Evolutionary conservation across 2,797 vertebrate genomes (phyloP).

Genomic region (Crax fasciolata): DNA sequence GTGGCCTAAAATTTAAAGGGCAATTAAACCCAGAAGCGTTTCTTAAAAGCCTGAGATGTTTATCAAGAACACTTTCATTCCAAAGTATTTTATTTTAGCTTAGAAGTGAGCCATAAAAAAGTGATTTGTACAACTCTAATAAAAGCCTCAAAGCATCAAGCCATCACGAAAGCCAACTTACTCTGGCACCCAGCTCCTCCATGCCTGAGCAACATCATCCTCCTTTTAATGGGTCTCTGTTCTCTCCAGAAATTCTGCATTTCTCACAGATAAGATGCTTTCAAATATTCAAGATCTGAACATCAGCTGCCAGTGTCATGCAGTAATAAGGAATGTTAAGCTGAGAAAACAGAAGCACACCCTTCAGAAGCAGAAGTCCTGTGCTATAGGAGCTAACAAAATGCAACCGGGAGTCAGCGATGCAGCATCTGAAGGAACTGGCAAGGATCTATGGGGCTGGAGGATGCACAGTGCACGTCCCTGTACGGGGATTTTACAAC

Average conservation of each 20-base stretch:
- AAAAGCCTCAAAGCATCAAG: not conserved
- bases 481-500: not conserved
- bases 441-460: not conserved
- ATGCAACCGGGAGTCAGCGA: not conserved
- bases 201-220: not conserved
- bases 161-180: not conserved
- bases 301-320: not conserved
- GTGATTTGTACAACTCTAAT: not conserved
- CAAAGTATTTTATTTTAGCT: not conserved
- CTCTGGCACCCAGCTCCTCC: not conserved
- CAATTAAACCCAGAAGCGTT: not conserved
- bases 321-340: not conserved
- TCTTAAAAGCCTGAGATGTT: not conserved
- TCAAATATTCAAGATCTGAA: not conserved
- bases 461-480: not conserved
- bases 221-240: not conserved
- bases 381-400: fast-evolving
- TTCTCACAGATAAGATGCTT: not conserved
- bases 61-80: not conserved
- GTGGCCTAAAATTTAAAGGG: conserved; percentile 1
- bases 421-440: not conserved
- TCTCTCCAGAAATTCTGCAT: not conserved
- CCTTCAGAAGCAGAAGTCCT: not conserved
- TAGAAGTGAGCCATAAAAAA: not conserved
- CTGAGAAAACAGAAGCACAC: not conserved